Base-by-base conservation (phyloP, 2,113 vertebrate genomes). In the Micronycteris hirsuta region DNA sequence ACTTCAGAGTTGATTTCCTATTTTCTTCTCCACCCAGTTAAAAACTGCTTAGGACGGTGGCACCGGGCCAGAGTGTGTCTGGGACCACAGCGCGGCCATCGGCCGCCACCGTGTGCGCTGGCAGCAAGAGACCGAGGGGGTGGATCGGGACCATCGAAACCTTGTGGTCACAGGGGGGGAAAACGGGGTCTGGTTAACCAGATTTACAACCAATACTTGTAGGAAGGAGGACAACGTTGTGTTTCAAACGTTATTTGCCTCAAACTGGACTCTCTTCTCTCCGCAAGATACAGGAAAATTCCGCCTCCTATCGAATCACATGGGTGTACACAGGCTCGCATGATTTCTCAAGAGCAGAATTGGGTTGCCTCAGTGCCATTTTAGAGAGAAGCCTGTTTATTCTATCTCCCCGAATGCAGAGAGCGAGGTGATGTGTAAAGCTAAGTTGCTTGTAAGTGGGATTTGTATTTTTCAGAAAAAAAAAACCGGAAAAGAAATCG, bases 91-190 rank as follows among this genome's bases (percentile, higher is more conserved):
- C 70, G 82, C 80, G 47, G 65, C 88, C 58, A 86, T 89, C 85
- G 52, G 81, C 91, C 92, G 91, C 85, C 92, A 88, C 85, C 88
- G 67, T 83, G 91, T 88, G 74, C 92, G 94, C 91, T 28, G 94
- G 56, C 58, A 85, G 76, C 65, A 96, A 96, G 93, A 96, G 95
- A 93, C 96, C 94, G 91, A 95, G 93, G 85, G 85, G 88, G 92
- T 17, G 71, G 45, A 88, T 95, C 70, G 91, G 76, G 89, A 90
- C 93, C 96, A 92, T 96, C 96, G 92, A 93, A 96, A 92, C 82
- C 89, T 89, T 90, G 87, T 17, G 36, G 63, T 91, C 54, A 17
- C 85, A 81, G 88, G 77, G 43, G 45, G 90, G 65, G 94, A 96
- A 95, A n/a, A 85, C 73, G 77, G 94, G 93, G 76, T 83, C 93